A percentile compares a stretch with the other conserved stretches of the same genome.
Evolutionary conservation across 2,888 invertebrate genomes (phyloP).

Genomic region (Patella depressa): DNA sequence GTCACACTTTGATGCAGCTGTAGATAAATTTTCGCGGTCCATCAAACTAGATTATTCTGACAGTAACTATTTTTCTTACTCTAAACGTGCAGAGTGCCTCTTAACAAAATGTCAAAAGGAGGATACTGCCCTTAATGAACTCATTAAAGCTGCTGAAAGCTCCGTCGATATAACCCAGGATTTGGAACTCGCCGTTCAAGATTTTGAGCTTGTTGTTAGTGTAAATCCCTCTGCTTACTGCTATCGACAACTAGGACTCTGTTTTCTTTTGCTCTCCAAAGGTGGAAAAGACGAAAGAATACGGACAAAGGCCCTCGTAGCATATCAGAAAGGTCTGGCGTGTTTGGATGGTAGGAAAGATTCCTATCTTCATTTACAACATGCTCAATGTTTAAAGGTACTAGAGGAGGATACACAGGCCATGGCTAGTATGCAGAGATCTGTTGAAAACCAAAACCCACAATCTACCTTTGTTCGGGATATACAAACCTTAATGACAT

Average conservation of each 20-base stretch:
- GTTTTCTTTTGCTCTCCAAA: neutral
- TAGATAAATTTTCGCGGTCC: neutral
- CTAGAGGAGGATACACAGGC: neutral
- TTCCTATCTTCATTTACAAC: neutral
- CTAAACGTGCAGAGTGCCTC: neutral
- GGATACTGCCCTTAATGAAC: neutral
- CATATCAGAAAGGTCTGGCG: neutral
- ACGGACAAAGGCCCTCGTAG: neutral
- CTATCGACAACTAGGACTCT: neutral
- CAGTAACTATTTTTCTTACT: neutral
- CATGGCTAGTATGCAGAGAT: neutral
- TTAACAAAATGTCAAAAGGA: neutral
- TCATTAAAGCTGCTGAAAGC: neutral
- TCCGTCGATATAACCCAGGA: neutral
- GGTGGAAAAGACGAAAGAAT: neutral
- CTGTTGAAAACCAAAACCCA: neutral
- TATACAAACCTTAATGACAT: neutral
- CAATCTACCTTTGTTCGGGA: neutral
- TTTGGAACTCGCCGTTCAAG: neutral
- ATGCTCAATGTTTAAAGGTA: neutral
- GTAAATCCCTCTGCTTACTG: neutral
- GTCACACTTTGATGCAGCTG: neutral
- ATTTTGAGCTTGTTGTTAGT: neutral
- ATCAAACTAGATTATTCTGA: neutral
- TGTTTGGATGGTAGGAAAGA: neutral